phyloP scores from a whole-genome alignment of 2,113 vertebrate species.

The Amphilophus citrinellus region DNA sequence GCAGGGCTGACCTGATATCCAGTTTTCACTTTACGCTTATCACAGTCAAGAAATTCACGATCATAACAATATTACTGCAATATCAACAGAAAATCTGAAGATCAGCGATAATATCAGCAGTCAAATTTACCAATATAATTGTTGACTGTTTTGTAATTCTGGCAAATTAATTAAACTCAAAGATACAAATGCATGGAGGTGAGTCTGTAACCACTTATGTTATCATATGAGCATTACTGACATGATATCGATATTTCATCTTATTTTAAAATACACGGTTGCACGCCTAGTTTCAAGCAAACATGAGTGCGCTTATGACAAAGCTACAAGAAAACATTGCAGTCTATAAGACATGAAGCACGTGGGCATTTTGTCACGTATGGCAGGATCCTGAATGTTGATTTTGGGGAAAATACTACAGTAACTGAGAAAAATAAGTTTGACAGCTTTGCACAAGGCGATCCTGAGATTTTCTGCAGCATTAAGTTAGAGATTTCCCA shows the following conservation, averaged over 20 bases:
- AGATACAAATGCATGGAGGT: background rate
- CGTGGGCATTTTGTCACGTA: accelerated
- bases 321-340: background rate
- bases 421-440: accelerated
- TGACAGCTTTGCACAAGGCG: background rate
- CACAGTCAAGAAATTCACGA: background rate
- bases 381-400: background rate
- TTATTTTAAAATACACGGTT: background rate
- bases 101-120: background rate
- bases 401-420: background rate
- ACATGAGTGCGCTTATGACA: background rate
- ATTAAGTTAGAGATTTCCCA: background rate
- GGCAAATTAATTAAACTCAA: background rate
- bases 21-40: background rate
- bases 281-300: background rate
- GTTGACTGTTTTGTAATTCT: background rate
- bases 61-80: background rate
- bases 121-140: background rate
- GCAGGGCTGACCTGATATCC: too few species aligned
- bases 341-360: background rate
- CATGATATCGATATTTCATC: background rate
- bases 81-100: background rate
- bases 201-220: background rate
- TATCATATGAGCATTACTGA: background rate
- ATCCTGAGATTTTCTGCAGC: background rate